A percentile compares a stretch with the other conserved stretches of the same genome.
Conservation (phyloP, 92 coral and sea anemone species). For the Palythoa heliodiscus region DNA sequence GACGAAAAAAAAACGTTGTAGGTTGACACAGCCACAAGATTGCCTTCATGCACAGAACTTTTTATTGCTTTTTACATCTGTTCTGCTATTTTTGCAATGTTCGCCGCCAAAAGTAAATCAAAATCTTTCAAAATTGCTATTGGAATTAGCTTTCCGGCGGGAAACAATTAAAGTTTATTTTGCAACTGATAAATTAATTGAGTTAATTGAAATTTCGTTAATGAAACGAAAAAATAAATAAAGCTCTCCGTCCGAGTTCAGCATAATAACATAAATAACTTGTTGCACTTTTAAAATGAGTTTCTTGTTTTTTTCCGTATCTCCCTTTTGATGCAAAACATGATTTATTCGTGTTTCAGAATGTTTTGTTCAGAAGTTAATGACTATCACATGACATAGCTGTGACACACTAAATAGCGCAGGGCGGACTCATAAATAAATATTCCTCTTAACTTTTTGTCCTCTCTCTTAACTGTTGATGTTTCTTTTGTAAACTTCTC, state of each 20-base stretch:
- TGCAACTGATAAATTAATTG: neutral
- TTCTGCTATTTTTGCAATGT: neutral
- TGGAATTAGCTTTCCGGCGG: neutral
- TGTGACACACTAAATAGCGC: neutral
- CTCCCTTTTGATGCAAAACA: neutral
- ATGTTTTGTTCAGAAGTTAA: neutral
- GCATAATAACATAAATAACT: neutral
- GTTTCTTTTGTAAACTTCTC: neutral
- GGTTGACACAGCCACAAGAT: neutral
- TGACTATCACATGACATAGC: slow-evolving; percentile 1
- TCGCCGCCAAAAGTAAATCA: neutral
- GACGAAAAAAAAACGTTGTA: neutral
- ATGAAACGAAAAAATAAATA: neutral
- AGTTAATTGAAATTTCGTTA: slow-evolving; percentile 9
- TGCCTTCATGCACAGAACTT: neutral
- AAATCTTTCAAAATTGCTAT: neutral
- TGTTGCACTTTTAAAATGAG: neutral
- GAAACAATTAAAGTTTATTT: slow-evolving; percentile 8
- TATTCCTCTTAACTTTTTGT: slow-evolving; percentile 3
- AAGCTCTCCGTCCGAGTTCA: neutral
- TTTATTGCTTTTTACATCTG: neutral
- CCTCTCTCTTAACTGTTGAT: neutral
- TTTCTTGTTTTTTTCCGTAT: neutral
- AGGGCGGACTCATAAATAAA: slow-evolving; percentile 16
- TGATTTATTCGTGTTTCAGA: neutral